These are phyloP conservation scores for Ophonus ardosiacus DNA, from an alignment of 2,888 invertebrate species.

Conservation along the genomic window DNA sequence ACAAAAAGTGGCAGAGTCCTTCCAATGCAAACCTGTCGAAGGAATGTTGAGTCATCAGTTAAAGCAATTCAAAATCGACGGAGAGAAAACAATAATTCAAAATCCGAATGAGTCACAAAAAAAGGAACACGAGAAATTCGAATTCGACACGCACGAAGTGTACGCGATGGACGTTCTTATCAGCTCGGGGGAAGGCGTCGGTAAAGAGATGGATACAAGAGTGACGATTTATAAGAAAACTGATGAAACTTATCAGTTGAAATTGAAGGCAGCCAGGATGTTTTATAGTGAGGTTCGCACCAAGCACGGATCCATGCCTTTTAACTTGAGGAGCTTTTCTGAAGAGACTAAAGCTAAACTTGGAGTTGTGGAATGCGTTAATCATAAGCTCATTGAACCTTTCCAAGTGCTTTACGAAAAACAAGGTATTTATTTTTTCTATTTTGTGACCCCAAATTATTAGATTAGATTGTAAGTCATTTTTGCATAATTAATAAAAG, in stretches of 20 bases:
- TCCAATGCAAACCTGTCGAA: constrained; percentile 98
- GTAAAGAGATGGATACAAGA: constrained; percentile 94
- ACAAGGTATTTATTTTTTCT: constrained; percentile 76
- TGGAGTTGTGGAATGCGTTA: constrained; percentile 98
- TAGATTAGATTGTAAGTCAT: not conserved
- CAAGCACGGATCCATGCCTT: constrained; percentile 98
- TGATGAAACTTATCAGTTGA: constrained; percentile 97
- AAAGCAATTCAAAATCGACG: constrained; percentile 97
- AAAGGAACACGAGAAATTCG: constrained; percentile 97
- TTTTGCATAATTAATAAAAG: too few relatives aligned
- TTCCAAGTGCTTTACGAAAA: constrained; percentile 95
- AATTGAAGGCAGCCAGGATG: constrained; percentile 96
- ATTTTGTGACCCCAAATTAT: not conserved
- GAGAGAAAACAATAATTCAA: constrained; percentile 97
- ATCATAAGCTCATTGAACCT: constrained; percentile 98
- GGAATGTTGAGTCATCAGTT: constrained; percentile 97
- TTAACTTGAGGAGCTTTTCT: constrained; percentile 95
- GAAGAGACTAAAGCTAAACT: constrained; percentile 98
- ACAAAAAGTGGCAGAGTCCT: constrained; percentile 94
- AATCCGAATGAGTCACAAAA: constrained; percentile 98
- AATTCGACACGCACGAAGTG: constrained; percentile 96
- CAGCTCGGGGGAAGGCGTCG: constrained; percentile 96
- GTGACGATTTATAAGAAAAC: constrained; percentile 99
- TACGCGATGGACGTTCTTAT: constrained; percentile 98
- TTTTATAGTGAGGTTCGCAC: constrained; percentile 92